Conservation (phyloP, 2,113 vertebrate species). For the Cynoglossus semilaevis region DNA sequence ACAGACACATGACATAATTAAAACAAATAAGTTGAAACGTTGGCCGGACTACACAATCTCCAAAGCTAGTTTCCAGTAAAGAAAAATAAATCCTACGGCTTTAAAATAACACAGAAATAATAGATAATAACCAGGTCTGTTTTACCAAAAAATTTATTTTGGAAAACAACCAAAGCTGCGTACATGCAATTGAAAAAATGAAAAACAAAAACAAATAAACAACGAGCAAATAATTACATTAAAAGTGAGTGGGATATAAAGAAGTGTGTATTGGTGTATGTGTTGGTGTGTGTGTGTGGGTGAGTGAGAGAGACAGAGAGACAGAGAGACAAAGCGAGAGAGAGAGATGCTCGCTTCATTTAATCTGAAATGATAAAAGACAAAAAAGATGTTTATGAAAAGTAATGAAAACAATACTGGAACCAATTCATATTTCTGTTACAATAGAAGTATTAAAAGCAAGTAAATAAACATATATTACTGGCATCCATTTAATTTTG, state of each 20-base stretch:
- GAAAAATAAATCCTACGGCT: not conserved
- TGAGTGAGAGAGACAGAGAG: too few species aligned
- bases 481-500: too few species aligned
- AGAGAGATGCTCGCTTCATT: slow-evolving; percentile 48
- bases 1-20: not conserved
- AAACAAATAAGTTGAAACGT: not conserved
- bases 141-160: slow-evolving; percentile 20
- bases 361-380: slow-evolving; percentile 63
- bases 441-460: not conserved
- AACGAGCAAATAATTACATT: too few species aligned
- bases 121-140: too few species aligned
- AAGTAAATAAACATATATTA: too few species aligned
- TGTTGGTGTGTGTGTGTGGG: too few species aligned
- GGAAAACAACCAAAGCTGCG: not conserved
- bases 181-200: not conserved
- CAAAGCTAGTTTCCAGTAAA: too few species aligned
- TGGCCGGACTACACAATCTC: too few species aligned
- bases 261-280: too few species aligned
- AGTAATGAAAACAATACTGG: not conserved
- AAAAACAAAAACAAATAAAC: not conserved
- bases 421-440: not conserved
- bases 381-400: not conserved
- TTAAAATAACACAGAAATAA: too few species aligned
- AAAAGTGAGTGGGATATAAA: too few species aligned
- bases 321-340: too few species aligned